Evolutionary conservation across 2,797 vertebrate species (phyloP).

Genomic region (Buphagus erythrorhynchus): DNA sequence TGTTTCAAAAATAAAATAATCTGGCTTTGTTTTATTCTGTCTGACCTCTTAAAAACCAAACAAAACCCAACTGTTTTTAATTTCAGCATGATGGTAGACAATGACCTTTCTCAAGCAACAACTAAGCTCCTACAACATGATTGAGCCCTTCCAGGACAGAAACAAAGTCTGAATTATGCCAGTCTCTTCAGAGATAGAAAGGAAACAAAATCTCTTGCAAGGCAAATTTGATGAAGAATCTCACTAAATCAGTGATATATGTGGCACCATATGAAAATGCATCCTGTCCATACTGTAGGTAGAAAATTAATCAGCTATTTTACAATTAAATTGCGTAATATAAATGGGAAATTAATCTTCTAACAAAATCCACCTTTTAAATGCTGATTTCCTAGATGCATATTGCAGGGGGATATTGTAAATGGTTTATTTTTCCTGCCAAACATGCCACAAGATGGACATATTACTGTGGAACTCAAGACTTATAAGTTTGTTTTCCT

Average conservation of each 20-base stretch:
- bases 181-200: conserved; percentile 5
- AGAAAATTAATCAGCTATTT: background rate
- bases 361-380: background rate
- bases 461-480: background rate
- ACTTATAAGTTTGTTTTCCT: background rate
- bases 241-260: background rate
- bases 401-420: background rate
- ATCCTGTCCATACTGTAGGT: background rate
- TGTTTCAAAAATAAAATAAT: background rate
- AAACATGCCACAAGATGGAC: background rate
- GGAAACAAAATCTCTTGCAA: conserved; percentile 25
- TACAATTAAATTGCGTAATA: background rate
- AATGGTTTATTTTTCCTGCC: background rate
- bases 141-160: conserved; percentile 11
- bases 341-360: background rate
- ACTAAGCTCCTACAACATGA: conserved; percentile 35
- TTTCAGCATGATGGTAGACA: conserved; percentile 25
- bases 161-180: conserved; percentile 13
- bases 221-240: background rate
- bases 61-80: background rate
- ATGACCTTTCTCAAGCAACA: conserved; percentile 17
- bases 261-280: background rate
- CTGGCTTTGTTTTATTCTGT: background rate
- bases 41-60: background rate
- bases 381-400: background rate